Evolutionary conservation across 2,888 invertebrate species (phyloP).

Genomic region (Ophraella communa): DNA sequence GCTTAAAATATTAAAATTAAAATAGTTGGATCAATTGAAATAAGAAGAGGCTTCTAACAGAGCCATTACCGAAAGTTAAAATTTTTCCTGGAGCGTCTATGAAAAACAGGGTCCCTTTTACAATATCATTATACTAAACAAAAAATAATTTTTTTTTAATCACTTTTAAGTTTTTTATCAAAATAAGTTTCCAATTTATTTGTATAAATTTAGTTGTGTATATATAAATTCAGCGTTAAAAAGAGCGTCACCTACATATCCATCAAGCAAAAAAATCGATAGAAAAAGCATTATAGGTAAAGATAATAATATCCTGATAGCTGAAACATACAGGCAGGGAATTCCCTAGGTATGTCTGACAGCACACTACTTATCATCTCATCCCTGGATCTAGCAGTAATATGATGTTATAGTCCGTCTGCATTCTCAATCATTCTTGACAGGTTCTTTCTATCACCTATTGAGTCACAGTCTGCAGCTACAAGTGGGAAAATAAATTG

Average conservation of each 20-base stretch:
- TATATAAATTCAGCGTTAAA: not conserved
- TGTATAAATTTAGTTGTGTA: not conserved
- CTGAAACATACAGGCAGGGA: constrained; percentile 43
- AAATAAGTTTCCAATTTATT: not conserved
- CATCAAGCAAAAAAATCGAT: constrained; percentile 24
- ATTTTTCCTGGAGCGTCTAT: no score
- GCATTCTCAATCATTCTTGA: constrained; percentile 59
- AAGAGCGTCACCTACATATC: not conserved
- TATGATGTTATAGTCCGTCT: constrained; percentile 61
- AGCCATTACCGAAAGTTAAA: no score
- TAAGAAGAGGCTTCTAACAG: no score
- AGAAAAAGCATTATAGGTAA: constrained; percentile 37
- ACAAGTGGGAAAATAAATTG: constrained; percentile 37
- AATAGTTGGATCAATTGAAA: no score
- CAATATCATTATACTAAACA: no score
- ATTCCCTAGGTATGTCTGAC: constrained; percentile 54
- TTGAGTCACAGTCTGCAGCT: constrained; percentile 32
- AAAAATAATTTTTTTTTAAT: no score
- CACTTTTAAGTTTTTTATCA: no score
- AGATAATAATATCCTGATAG: constrained; percentile 45
- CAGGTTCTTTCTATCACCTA: constrained; percentile 52
- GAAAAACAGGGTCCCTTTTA: no score
- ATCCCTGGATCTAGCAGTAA: constrained; percentile 55
- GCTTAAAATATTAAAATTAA: no score
- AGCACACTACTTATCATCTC: constrained; percentile 57